phyloP scores from a whole-genome alignment of 2,113 vertebrate species.

The Ahaetulla prasina region DNA sequence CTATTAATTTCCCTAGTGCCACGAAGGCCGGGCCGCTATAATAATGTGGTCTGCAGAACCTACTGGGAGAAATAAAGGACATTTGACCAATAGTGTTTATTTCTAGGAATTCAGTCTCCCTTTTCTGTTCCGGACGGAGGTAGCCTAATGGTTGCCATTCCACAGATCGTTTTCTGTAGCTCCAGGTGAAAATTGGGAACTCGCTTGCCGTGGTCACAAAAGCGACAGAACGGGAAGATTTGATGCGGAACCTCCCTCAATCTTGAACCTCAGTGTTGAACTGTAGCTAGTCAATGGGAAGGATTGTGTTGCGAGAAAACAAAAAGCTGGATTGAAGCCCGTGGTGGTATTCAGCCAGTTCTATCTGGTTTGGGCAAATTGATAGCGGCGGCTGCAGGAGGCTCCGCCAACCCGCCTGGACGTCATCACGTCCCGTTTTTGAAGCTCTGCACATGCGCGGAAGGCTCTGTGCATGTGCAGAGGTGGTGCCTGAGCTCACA shows the following conservation, averaged over 20 bases:
- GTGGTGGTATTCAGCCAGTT: too few relatives aligned
- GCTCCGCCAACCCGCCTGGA: too few relatives aligned
- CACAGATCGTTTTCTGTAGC: not conserved
- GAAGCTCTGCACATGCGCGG: too few relatives aligned
- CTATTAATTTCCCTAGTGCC: conserved; percentile 57
- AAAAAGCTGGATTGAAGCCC: too few relatives aligned
- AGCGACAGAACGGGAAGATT: not conserved
- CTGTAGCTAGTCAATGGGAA: not conserved
- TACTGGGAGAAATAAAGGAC: conserved; percentile 35
- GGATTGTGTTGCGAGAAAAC: too few relatives aligned
- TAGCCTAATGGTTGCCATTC: conserved; percentile 9
- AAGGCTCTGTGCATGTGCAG: too few relatives aligned
- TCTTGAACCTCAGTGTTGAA: not conserved
- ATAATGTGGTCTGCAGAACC: conserved; percentile 46
- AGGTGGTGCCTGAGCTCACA: too few relatives aligned
- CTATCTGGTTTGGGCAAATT: too few relatives aligned
- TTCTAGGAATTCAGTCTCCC: conserved; percentile 24
- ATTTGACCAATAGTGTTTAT: not conserved
- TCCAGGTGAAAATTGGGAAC: not conserved
- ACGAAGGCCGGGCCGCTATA: conserved; percentile 43
- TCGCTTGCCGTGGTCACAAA: too few relatives aligned
- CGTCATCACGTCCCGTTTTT: too few relatives aligned
- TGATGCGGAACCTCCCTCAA: not conserved
- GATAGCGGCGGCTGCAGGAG: too few relatives aligned
- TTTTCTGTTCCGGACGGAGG: conserved; percentile 1